phyloP scores from a whole-genome alignment of 2,888 invertebrate genomes.

The Melanophora roralis region DNA sequence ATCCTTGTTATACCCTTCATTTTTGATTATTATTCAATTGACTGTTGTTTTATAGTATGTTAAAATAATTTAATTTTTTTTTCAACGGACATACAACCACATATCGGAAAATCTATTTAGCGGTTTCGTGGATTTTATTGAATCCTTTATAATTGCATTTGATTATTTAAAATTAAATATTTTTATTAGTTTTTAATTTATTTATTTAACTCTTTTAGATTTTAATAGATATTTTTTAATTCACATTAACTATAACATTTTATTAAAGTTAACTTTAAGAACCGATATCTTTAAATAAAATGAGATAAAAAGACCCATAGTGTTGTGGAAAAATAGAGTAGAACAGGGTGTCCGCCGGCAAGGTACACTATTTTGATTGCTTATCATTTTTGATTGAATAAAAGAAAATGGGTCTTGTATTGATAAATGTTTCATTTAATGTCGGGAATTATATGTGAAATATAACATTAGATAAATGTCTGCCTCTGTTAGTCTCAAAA shows the following conservation, averaged over 20 bases:
- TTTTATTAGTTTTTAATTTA: background rate
- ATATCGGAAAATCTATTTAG: conserved; percentile 61
- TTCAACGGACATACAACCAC: conserved; percentile 39
- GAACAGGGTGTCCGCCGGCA: too few species aligned
- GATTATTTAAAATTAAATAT: background rate
- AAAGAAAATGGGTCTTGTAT: too few species aligned
- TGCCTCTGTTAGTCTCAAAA: too few species aligned
- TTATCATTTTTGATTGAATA: too few species aligned
- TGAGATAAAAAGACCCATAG: background rate
- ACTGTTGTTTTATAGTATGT: conserved; percentile 3
- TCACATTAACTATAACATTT: background rate
- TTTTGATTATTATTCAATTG: conserved; percentile 35
- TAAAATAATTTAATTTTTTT: conserved; percentile 14
- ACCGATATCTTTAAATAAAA: conserved; percentile 48
- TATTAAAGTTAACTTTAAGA: conserved; percentile 58
- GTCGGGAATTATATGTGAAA: too few species aligned
- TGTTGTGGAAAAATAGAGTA: background rate
- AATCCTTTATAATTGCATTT: conserved; percentile 7
- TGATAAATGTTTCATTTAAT: too few species aligned
- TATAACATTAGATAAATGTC: too few species aligned
- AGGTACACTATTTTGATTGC: too few species aligned
- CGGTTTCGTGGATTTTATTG: conserved; percentile 45
- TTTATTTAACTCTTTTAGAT: conserved; percentile 7
- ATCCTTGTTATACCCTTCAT: background rate
- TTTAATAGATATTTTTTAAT: conserved; percentile 22